Conservation (phyloP, 1,140 invertebrate species). For the Lepidotrigona ventralis region DNA sequence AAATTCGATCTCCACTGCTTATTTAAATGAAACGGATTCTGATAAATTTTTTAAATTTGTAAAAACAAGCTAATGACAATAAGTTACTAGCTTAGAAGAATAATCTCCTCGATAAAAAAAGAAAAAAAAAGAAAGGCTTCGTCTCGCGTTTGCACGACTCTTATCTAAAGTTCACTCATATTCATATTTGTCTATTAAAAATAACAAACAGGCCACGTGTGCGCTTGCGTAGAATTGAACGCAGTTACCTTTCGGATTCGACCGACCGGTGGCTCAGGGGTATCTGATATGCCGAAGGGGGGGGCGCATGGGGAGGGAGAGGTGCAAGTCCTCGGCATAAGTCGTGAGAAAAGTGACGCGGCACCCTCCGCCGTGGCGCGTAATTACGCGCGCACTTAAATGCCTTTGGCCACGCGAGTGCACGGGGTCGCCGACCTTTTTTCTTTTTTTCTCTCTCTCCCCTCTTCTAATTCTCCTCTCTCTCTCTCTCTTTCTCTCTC, state of each 20-base stretch:
- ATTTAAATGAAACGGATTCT: no score
- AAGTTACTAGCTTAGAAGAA: no score
- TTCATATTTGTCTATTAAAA: no score
- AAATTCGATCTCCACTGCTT: no score
- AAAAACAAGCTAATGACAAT: no score
- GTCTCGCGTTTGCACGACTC: no score
- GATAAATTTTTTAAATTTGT: no score
- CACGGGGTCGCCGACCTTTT: conserved; percentile 40
- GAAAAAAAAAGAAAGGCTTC: no score
- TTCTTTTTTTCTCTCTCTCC: not conserved
- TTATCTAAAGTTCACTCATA: no score
- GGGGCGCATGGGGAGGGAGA: not conserved
- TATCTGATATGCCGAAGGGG: not conserved
- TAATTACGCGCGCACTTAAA: conserved; percentile 62
- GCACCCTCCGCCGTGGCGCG: conserved; percentile 52
- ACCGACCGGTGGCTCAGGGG: conserved; percentile 9
- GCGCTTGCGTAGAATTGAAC: not conserved
- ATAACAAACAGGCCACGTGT: no score
- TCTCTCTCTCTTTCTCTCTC: not conserved
- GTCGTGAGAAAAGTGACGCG: conserved; percentile 60
- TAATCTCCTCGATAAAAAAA: no score
- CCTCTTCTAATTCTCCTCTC: not conserved
- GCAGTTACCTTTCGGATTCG: conserved; percentile 18
- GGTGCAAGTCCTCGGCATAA: not conserved
- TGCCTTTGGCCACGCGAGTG: conserved; percentile 59